Evolutionary conservation across 1,140 invertebrate genomes (phyloP).

Genomic region (Phortica variegata): DNA sequence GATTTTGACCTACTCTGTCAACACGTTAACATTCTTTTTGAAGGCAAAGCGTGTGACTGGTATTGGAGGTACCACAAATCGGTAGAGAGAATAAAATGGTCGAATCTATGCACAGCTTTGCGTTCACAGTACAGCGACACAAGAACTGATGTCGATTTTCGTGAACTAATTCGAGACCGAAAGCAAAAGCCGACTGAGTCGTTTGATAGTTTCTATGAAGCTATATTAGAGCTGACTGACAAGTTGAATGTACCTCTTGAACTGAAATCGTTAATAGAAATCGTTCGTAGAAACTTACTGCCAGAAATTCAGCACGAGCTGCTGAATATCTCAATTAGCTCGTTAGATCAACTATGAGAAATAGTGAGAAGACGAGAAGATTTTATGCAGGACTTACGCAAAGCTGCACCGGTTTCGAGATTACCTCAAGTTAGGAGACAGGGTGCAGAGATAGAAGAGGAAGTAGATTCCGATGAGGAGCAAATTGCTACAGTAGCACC

Average conservation of each 20-base stretch:
- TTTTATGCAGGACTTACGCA: background rate
- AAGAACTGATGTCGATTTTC: conserved; percentile 2
- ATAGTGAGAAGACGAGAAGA: background rate
- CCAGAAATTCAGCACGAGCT: conserved; percentile 3
- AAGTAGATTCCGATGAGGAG: too few species aligned
- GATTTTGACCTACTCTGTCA: too few species aligned
- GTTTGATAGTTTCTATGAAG: conserved; percentile 1
- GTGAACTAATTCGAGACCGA: conserved; percentile 1
- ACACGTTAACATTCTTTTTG: background rate
- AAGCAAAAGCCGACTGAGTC: conserved; percentile 3
- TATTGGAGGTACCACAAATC: conserved; percentile 4
- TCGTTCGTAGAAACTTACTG: background rate
- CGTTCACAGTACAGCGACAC: background rate
- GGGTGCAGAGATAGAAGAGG: too few species aligned
- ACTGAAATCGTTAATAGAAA: background rate
- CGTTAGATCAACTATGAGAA: background rate
- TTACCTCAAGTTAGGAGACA: too few species aligned
- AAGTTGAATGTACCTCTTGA: background rate
- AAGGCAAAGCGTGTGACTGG: conserved; percentile 2
- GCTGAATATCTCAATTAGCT: background rate
- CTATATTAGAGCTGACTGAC: background rate
- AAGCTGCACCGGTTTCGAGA: too few species aligned
- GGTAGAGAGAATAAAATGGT: background rate
- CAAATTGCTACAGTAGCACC: too few species aligned
- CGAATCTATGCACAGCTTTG: background rate